These are phyloP conservation scores for Channa maculata DNA, from an alignment of 2,113 vertebrate species.

Conservation along the genomic window DNA sequence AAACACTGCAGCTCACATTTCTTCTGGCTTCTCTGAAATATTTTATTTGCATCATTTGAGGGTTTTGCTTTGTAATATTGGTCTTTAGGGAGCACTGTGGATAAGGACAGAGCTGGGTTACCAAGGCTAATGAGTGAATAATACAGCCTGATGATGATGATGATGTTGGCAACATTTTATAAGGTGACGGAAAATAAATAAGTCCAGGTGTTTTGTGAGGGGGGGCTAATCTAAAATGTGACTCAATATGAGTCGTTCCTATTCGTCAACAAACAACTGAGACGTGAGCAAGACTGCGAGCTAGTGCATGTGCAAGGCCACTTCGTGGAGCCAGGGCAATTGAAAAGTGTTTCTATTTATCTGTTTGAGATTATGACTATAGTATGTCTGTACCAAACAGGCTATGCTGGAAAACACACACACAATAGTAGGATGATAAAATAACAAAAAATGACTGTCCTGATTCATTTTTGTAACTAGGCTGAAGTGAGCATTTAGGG, in stretches of 20 bases:
- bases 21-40: slow-evolving; percentile 58
- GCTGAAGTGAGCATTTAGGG: too few species aligned
- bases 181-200: slow-evolving; percentile 60
- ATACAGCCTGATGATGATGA: slow-evolving; percentile 31
- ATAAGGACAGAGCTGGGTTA: slow-evolving; percentile 41
- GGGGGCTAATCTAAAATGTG: slow-evolving; percentile 37
- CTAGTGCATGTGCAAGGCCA: slow-evolving; percentile 41
- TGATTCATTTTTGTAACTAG: too few species aligned
- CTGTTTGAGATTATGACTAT: neutral
- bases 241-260: slow-evolving; percentile 62
- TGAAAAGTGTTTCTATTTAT: slow-evolving; percentile 35
- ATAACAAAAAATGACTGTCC: too few species aligned
- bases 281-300: slow-evolving; percentile 35
- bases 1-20: slow-evolving; percentile 66
- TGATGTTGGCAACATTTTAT: slow-evolving; percentile 54
- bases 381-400: too few species aligned
- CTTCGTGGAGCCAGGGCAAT: slow-evolving; percentile 37
- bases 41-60: slow-evolving; percentile 66
- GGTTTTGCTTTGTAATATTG: slow-evolving; percentile 47
- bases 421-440: too few species aligned
- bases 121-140: slow-evolving; percentile 59
- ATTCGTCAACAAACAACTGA: slow-evolving; percentile 35
- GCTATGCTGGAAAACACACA: too few species aligned
- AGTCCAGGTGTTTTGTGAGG: slow-evolving; percentile 68
- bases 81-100: slow-evolving; percentile 37